A percentile compares a stretch with the other conserved stretches of the same genome.
Conservation (phyloP, 1,140 invertebrate genomes). For the Dinothrombium tinctorium region DNA sequence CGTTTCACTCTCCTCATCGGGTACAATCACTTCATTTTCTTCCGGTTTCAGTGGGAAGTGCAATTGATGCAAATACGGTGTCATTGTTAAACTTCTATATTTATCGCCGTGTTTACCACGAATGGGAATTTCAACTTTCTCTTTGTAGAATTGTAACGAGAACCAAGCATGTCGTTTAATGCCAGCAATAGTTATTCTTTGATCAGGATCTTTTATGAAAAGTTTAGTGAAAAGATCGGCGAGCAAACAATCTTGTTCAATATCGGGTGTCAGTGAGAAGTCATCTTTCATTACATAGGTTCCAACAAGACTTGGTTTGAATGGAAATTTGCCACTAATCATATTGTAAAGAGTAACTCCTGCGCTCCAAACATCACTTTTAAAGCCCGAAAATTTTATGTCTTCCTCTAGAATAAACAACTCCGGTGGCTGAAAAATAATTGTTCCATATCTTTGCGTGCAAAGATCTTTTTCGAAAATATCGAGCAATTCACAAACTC, state of each 20-base stretch:
- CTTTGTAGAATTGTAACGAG: slow-evolving; percentile 17
- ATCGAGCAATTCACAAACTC: slow-evolving; percentile 51
- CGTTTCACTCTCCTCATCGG: neutral
- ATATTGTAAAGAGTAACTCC: slow-evolving; percentile 92
- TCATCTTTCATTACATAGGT: neutral
- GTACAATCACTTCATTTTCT: neutral
- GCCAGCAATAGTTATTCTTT: slow-evolving; percentile 3
- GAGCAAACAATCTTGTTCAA: neutral
- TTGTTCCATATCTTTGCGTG: no score
- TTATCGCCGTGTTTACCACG: slow-evolving; percentile 34
- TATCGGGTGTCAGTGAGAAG: neutral
- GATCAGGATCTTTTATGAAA: slow-evolving; percentile 9
- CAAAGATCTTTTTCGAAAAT: slow-evolving; percentile 13
- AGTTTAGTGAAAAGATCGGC: slow-evolving; percentile 35
- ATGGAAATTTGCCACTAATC: slow-evolving; percentile 41
- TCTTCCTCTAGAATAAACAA: no score
- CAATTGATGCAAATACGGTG: slow-evolving; percentile 62
- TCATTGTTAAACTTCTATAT: slow-evolving; percentile 57
- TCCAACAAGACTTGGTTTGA: neutral
- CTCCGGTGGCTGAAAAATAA: no score
- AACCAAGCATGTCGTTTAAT: slow-evolving; percentile 35
- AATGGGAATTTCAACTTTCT: slow-evolving; percentile 42
- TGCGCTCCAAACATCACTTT: no score
- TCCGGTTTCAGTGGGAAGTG: slow-evolving; percentile 33
- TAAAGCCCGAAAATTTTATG: no score